Conservation (phyloP, 2,888 invertebrate genomes). For the Beris morrisii region DNA sequence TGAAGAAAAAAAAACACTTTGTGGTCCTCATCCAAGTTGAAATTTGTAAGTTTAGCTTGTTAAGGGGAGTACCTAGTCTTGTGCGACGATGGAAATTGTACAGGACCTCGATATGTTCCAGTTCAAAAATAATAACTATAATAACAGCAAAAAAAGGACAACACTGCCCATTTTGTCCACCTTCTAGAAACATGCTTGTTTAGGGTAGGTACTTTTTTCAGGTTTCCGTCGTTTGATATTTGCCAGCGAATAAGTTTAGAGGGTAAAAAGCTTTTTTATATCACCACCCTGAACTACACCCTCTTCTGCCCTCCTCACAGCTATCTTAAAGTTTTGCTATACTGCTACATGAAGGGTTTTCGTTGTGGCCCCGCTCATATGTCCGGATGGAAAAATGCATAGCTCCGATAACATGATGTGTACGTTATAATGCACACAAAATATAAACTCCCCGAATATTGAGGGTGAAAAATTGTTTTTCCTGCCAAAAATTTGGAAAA, state of each 20-base stretch:
- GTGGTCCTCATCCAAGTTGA: slow-evolving; percentile 28
- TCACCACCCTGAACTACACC: no score
- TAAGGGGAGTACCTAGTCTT: no score
- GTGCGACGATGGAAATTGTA: no score
- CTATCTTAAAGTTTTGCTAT: background rate
- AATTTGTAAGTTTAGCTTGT: slow-evolving; percentile 13
- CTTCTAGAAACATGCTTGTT: no score
- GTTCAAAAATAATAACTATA: no score
- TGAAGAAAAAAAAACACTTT: slow-evolving; percentile 10
- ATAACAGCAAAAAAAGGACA: no score
- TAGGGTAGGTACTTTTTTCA: no score
- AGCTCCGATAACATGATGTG: background rate
- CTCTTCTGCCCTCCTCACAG: background rate
- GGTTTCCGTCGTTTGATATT: no score
- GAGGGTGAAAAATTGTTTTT: slow-evolving; percentile 39
- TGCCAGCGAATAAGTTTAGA: no score
- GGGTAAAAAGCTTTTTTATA: no score
- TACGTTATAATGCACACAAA: slow-evolving; percentile 3
- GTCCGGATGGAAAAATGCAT: background rate
- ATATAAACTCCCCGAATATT: slow-evolving; percentile 26
- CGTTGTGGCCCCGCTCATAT: background rate
- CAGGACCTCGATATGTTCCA: no score
- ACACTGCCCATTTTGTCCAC: no score
- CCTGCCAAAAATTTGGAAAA: slow-evolving; percentile 39
- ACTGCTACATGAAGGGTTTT: background rate